Evolutionary conservation across 2,888 invertebrate species (phyloP).

Genomic region (Carabus problematicus): DNA sequence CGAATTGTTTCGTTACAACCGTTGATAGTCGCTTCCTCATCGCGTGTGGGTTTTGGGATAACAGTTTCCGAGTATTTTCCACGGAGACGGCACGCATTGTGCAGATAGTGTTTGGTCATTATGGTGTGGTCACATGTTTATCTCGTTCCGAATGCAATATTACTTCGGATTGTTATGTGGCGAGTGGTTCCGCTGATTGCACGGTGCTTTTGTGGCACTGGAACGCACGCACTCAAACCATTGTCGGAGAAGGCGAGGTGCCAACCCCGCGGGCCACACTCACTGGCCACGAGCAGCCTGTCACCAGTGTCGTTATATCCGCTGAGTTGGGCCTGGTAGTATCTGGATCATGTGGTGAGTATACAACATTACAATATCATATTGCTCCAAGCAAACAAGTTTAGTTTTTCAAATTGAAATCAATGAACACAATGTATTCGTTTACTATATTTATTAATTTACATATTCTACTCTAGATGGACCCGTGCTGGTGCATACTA

Average conservation of each 20-base stretch:
- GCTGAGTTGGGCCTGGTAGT: slow-evolving; percentile 98
- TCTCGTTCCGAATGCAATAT: slow-evolving; percentile 98
- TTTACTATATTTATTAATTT: not conserved
- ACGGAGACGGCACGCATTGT: slow-evolving; percentile 97
- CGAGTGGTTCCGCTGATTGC: slow-evolving; percentile 97
- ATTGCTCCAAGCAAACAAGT: not conserved
- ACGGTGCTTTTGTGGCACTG: slow-evolving; percentile 99
- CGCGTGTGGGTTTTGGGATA: slow-evolving; percentile 99
- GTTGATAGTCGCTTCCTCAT: slow-evolving; percentile 97
- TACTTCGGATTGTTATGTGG: slow-evolving; percentile 98
- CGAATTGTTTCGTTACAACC: slow-evolving; percentile 96
- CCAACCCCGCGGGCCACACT: slow-evolving; percentile 96
- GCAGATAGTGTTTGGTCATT: slow-evolving; percentile 98
- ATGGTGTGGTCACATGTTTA: slow-evolving; percentile 97
- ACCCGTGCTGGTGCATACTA: slow-evolving; percentile 96
- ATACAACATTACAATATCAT: not conserved
- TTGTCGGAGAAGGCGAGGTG: slow-evolving; percentile 95
- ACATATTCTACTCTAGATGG: slow-evolving; percentile 71
- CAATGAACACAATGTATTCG: too few species aligned
- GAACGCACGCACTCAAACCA: slow-evolving; percentile 95
- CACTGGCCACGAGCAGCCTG: slow-evolving; percentile 96
- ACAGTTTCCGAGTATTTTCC: slow-evolving; percentile 96
- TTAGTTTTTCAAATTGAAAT: slow-evolving; percentile 1
- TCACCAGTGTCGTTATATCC: slow-evolving; percentile 94
- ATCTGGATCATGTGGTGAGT: slow-evolving; percentile 82